These are phyloP conservation scores for Leptinotarsa tumamoca DNA, from an alignment of 2,888 invertebrate species.

Conservation along the genomic window DNA sequence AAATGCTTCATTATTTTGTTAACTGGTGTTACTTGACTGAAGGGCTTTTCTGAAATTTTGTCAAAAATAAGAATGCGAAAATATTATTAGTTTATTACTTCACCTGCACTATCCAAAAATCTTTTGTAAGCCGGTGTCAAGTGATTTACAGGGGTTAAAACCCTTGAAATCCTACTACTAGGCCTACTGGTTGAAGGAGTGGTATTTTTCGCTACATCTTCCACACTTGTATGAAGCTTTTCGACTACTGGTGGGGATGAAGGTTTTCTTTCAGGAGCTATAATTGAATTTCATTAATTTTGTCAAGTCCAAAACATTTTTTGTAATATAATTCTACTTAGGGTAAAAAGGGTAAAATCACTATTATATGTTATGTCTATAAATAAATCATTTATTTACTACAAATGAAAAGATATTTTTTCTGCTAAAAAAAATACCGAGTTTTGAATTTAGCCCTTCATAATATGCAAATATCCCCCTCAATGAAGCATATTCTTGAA, in stretches of 20 bases:
- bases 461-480: no score
- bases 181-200: conserved; percentile 12
- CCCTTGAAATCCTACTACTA: conserved; percentile 29
- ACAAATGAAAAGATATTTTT: no score
- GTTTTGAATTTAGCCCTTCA: no score
- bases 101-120: conserved; percentile 42
- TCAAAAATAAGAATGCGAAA: neutral
- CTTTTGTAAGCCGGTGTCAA: conserved; percentile 32
- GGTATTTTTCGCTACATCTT: neutral
- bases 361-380: no score
- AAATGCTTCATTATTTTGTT: conserved; percentile 62
- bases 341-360: no score
- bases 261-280: conserved; percentile 25
- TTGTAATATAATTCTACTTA: no score
- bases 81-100: neutral
- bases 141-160: conserved; percentile 41
- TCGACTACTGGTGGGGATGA: neutral
- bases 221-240: conserved; percentile 3
- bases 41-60: conserved; percentile 41
- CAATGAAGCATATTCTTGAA: no score
- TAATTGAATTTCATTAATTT: neutral
- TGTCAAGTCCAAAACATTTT: no score
- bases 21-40: conserved; percentile 62
- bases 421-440: no score
- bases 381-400: no score